Percentiles rank a stretch among this genome's conserved stretches.
These are phyloP conservation scores for Decapterus maruadsi DNA, from an alignment of 2,797 vertebrate species.

Conservation along the genomic window DNA sequence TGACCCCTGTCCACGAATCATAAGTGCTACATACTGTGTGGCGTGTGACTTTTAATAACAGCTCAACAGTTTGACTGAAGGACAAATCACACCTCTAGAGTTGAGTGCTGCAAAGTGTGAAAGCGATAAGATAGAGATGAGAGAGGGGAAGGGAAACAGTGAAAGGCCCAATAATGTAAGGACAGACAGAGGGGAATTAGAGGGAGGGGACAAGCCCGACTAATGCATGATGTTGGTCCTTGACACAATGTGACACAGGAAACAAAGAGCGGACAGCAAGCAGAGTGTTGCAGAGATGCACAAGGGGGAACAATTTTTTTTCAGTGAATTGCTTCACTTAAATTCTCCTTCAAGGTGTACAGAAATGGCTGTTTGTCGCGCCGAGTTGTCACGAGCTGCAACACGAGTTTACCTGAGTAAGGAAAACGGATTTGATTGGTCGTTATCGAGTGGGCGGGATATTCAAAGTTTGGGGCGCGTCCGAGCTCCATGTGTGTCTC, in stretches of 20 bases:
- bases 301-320: neutral
- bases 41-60: conserved; percentile 23
- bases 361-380: too few species aligned
- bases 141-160: conserved; percentile 10
- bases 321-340: neutral
- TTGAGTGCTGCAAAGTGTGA: conserved; percentile 46
- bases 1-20: conserved; percentile 32
- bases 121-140: conserved; percentile 39
- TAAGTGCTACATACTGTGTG: conserved; percentile 13
- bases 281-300: neutral
- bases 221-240: too few species aligned
- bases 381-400: too few species aligned
- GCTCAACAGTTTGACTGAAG: conserved; percentile 21
- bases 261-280: too few species aligned
- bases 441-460: too few species aligned
- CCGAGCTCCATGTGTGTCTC: too few species aligned
- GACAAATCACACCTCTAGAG: conserved; percentile 57
- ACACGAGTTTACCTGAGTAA: too few species aligned
- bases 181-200: neutral
- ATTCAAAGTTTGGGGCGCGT: too few species aligned
- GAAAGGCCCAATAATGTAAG: conserved; percentile 11
- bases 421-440: too few species aligned
- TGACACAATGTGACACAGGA: neutral
- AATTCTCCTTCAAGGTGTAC: too few species aligned
- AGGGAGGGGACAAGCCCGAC: too few species aligned